Evolutionary conservation across 2,113 vertebrate genomes (phyloP).

Genomic region (Alosa alosa): DNA sequence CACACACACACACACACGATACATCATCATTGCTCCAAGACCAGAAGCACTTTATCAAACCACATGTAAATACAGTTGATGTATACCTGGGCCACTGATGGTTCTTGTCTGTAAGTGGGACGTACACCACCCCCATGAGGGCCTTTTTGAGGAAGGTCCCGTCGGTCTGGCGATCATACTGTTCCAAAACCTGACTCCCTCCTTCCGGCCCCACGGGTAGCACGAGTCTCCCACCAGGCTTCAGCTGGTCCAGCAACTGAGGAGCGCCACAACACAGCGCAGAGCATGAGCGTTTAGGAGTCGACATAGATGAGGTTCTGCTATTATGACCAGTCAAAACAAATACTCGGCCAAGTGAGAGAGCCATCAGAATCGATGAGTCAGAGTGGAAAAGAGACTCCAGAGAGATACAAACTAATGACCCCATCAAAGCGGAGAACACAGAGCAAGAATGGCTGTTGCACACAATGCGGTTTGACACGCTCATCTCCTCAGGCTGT

Average conservation of each 20-base stretch:
- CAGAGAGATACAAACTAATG: background rate
- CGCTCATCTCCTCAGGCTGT: background rate
- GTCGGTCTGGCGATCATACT: constrained; percentile 82
- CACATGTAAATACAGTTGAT: background rate
- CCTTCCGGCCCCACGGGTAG: constrained; percentile 83
- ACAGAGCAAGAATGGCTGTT: background rate
- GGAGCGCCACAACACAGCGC: background rate
- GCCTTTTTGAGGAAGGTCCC: constrained; percentile 78
- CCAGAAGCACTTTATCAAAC: background rate
- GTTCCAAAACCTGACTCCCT: constrained; percentile 82
- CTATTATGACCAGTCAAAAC: background rate
- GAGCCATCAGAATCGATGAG: background rate
- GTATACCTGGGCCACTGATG: constrained; percentile 83
- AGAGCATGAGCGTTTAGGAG: background rate
- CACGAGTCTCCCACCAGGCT: constrained; percentile 83
- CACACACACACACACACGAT: background rate
- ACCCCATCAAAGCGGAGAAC: background rate
- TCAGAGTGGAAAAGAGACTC: background rate
- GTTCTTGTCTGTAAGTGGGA: constrained; percentile 85
- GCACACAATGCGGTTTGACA: background rate
- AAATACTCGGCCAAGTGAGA: background rate
- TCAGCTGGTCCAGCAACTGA: constrained; percentile 84
- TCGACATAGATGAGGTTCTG: background rate
- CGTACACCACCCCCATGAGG: constrained; percentile 88
- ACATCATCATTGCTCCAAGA: background rate